Evolutionary conservation across 2,113 vertebrate species (phyloP).

Genomic region (Peromyscus polionotus): DNA sequence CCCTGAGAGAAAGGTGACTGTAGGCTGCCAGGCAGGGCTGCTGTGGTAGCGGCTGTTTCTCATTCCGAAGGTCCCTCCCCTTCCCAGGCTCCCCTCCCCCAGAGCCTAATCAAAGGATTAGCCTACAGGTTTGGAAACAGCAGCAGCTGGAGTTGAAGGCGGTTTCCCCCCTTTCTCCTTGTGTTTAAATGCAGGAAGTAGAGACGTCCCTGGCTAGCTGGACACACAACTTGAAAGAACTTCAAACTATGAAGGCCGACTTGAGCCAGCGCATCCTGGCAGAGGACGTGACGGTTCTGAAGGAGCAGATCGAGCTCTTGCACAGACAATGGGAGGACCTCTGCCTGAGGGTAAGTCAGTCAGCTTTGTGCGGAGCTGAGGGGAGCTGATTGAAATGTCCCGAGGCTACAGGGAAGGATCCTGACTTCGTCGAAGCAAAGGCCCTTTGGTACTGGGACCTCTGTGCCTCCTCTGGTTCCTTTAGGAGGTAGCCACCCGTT

Average conservation of each 20-base stretch:
- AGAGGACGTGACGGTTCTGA: constrained; percentile 91
- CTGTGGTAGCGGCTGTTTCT: constrained; percentile 39
- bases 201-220: constrained; percentile 92
- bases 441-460: neutral
- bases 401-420: constrained; percentile 1
- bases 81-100: constrained; percentile 87
- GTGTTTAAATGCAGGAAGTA: constrained; percentile 93
- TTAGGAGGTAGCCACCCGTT: neutral
- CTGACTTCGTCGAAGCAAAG: neutral
- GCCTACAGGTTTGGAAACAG: constrained; percentile 88
- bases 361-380: neutral
- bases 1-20: constrained; percentile 46
- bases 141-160: constrained; percentile 83
- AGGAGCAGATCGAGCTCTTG: constrained; percentile 92
- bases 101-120: constrained; percentile 89
- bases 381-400: constrained; percentile 11
- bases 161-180: neutral
- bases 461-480: neutral
- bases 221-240: constrained; percentile 90
- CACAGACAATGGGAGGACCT: constrained; percentile 92
- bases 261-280: constrained; percentile 90
- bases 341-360: constrained; percentile 86
- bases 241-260: constrained; percentile 91
- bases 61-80: constrained; percentile 73
- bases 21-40: neutral